Evolutionary conservation across 2,888 invertebrate genomes (phyloP), one percentile per base, ranked within the genome.

Genomic region (Epistrophella euchroma): DNA sequence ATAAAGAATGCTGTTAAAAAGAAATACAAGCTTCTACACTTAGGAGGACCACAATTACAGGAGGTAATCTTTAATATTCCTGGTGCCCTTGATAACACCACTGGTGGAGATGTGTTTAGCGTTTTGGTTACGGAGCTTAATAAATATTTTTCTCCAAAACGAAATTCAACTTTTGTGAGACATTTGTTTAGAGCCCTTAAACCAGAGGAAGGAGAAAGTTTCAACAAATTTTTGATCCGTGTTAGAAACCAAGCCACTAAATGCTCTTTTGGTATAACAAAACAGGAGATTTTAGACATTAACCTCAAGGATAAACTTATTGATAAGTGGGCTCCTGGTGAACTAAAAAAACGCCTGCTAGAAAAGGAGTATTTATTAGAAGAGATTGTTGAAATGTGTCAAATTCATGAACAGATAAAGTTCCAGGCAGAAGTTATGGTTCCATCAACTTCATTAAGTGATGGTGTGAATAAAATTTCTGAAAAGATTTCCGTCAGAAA

Each of bases 21-120:
- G 37, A 40, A 15, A 15, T 4, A 11, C 7, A 52, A 25, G 6
- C 25, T 15, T 1, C n/a, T 7, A 15, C 25, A 15, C 15, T 4
- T 15, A 4, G 5, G 22, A 0, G 28, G 28, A 2, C 15, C 28
- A 4, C 28, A 52, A 9, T 52, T 52, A 9, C 52, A 52, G 28
- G 52, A 52, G 28, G 52, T 52, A 52, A 25, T 52, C 19, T 52
- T 52, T 4, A 52, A 52, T 25, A 25, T 52, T 1, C 50, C 50
- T 25, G 25, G 50, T 0, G 50, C 22, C 1, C 22, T 52, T 4
- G 50, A 22, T 13, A 1, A 2, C 10, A 6, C 22, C 9, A 25
- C 22, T 25, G 13, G 5, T 25, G 11, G 4, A 11, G 43, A 52
- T 52, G 50, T 15, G 6, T 15, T 22, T 11, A 22, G 11, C 2